Evolutionary conservation across 2,888 invertebrate genomes (phyloP).

Genomic region (Drosophila mimetica): DNA sequence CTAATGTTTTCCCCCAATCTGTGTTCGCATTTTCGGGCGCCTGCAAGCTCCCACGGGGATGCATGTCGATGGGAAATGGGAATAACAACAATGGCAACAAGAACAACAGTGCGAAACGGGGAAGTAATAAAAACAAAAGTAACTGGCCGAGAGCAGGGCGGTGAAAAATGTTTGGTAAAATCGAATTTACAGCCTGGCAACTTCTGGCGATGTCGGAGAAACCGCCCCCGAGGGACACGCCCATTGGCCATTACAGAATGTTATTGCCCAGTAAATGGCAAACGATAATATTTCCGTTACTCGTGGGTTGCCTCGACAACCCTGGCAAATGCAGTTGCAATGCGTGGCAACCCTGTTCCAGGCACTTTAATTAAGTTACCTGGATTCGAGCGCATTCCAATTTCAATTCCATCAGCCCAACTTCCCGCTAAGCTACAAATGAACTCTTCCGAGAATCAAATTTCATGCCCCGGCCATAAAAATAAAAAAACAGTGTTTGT

Average conservation of each 20-base stretch:
- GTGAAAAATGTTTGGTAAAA: conserved; percentile 66
- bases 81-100: conserved; percentile 17
- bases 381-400: conserved; percentile 14
- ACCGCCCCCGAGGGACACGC: conserved; percentile 27
- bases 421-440: conserved; percentile 63
- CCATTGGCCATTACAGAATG: conserved; percentile 66
- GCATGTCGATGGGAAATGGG: conserved; percentile 65
- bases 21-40: conserved; percentile 55
- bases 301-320: conserved; percentile 26
- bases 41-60: conserved; percentile 72
- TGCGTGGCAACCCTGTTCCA: conserved; percentile 17
- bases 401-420: conserved; percentile 66
- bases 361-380: conserved; percentile 42
- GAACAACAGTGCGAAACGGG: conserved; percentile 35
- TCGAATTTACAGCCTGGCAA: conserved; percentile 59
- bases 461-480: conserved; percentile 62
- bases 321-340: conserved; percentile 8
- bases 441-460: conserved; percentile 78
- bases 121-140: conserved; percentile 37
- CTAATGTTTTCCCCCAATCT: conserved; percentile 1
- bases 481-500: conserved; percentile 48
- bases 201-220: neutral
- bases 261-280: conserved; percentile 67
- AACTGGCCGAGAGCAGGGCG: conserved; percentile 28
- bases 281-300: conserved; percentile 33